Base-by-base conservation (phyloP, 2,888 invertebrate species). In the Trichogramma evanescens region DNA sequence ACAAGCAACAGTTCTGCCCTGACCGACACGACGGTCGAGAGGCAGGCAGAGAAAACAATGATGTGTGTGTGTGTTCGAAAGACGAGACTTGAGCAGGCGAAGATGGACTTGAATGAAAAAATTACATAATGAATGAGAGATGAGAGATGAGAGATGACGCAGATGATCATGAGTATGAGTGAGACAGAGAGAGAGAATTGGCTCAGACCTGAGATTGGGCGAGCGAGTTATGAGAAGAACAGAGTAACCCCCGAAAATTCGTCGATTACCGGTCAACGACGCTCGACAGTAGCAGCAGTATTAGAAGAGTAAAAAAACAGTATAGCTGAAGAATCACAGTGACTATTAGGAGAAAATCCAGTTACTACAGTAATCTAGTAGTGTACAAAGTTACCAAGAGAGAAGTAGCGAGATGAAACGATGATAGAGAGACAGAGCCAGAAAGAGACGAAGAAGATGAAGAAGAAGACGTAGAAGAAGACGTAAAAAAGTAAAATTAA, bases 171-270 rank as follows among this genome's bases (percentile, higher is more conserved):
- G 26, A 26, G 26, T 26, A 50, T 9, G 40, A 54, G 40, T 7
- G 41, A 46, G 62, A 66, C 65, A 63, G 61, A 58, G 56, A 44
- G 56, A 44, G 44, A 52, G 39, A 48, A 48, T 9, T 49, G 10
- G 63, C 50, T 26, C n/a, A 45, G 39, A 38, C n/a, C 46, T 46
- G 48, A 42, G 49, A 44, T n/a, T 9, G 41, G n/a, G 44, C 13
- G 10, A 43, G 5, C 26, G 26, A 26, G 26, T 26, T 26, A 26
- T 26, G 26, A 26, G 26, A 48, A 48, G 48, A 6, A 10, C 48
- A 48, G 5, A 13, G 48, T 10, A 13, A 48, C 48, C 10, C 10
- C 10, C 10, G 48, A 48, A 46, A 48, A 48, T 13, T 5, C 48
- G 48, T 48, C 48, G 26, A 26, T 26, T 26, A 26, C 26, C 48